Base-by-base conservation (phyloP, 2,888 invertebrate species). In the Cryptosula pallasiana region DNA sequence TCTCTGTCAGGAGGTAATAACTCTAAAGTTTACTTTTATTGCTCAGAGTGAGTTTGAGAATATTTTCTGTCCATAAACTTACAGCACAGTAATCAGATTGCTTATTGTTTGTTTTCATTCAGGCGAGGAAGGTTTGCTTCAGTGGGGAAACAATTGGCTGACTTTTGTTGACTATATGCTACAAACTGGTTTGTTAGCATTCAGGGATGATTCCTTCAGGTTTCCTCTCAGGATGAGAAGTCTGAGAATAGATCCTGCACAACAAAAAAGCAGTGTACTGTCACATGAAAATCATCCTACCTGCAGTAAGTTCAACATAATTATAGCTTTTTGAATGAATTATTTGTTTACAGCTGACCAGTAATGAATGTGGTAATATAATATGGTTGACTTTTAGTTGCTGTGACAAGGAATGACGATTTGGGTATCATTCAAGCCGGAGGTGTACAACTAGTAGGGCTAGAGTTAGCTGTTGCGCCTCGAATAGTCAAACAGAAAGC, bases 141-240 rank as follows among this genome's bases (percentile, higher is more conserved):
- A 89, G 75, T 98, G 96, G 96, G 89, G 89, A 72, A 90, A 90
- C 76, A 93, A 96, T 86, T 98, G 97, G 96, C 90, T 97, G 73
- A 91, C 95, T 69, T 98, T 91, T 86, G 90, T 97, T 86, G 98
- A 98, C 83, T 94, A 95, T 0, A 93, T 98, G 92, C 88, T 98
- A 69, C 98, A 98, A 86, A 94, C 94, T 83, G 90, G 90, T 71
- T 92, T 96, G 79, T 86, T 95, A 76, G 90, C 91, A 71, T 89
- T 89, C 77, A 89, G 90, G 77, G 81, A 81, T 1, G 89, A 90
- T 35, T 89, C 91, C 69, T 87, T 97, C 20, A 91, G 91, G 83
- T 86, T 97, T 76, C 96, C 96, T 0, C 95, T 95, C 36, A 88
- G 95, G 73, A 88, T 97, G 73, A 92, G 92, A 82, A 89, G 90